Conservation (phyloP, 1,140 invertebrate species). For the Caligus rogercresseyi region DNA sequence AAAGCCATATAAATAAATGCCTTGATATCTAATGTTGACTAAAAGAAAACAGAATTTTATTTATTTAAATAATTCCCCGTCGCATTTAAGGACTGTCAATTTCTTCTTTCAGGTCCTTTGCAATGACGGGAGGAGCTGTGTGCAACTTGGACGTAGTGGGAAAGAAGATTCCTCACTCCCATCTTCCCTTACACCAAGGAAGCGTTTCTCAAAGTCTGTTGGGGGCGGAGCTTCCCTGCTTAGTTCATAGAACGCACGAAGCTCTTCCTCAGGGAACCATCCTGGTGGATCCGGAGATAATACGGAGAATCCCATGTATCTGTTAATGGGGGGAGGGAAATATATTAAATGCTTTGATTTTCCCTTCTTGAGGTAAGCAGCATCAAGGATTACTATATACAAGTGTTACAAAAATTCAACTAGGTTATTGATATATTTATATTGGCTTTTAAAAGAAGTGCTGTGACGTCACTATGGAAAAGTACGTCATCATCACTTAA, state of each 20-base stretch:
- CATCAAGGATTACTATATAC: no score
- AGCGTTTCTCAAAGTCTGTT: constrained; percentile 49
- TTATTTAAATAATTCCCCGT: no score
- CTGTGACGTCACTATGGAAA: no score
- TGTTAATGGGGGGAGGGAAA: constrained; percentile 31
- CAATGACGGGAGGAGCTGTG: neutral
- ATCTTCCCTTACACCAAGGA: constrained; percentile 66
- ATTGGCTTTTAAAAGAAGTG: no score
- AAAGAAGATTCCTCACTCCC: constrained; percentile 63
- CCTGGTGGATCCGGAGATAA: constrained; percentile 75
- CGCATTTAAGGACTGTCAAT: neutral
- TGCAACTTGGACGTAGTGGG: constrained; percentile 35
- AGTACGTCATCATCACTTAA: no score
- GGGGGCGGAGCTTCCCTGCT: constrained; percentile 47
- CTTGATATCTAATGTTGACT: no score
- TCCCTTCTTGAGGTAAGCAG: no score
- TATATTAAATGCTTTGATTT: no score
- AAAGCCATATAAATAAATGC: no score
- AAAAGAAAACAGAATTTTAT: no score
- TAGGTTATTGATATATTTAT: no score
- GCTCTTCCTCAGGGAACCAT: constrained; percentile 72
- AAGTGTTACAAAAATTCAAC: no score
- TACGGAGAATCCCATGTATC: constrained; percentile 49
- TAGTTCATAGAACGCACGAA: constrained; percentile 70
- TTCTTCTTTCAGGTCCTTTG: neutral